A percentile compares a stretch with the other conserved stretches of the same genome.
These are phyloP conservation scores for Phylloscopus whistleri DNA, from an alignment of 2,113 vertebrate species.

Conservation along the genomic window DNA sequence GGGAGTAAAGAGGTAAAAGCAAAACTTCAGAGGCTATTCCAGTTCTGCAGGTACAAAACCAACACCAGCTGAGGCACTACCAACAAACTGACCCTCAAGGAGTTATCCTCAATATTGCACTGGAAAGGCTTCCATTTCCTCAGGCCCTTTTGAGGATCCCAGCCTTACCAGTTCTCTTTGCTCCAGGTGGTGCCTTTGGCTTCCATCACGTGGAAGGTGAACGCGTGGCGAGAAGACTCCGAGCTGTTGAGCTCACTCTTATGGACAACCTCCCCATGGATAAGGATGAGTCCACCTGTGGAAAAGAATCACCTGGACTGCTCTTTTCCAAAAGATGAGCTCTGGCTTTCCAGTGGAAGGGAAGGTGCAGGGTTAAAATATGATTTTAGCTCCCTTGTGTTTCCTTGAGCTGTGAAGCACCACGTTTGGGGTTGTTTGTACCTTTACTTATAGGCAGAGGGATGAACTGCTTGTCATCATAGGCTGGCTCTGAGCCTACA, in stretches of 20 bases:
- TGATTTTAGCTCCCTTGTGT: not conserved
- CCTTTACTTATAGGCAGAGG: conserved; percentile 85
- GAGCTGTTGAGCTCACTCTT: conserved; percentile 87
- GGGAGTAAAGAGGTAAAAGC: not conserved
- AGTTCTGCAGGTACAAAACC: not conserved
- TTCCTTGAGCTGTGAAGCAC: not conserved
- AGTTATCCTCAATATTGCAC: not conserved
- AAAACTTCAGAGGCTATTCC: not conserved
- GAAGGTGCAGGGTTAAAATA: not conserved
- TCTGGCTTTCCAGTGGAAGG: not conserved
- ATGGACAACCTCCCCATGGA: conserved; percentile 93
- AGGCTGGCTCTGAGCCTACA: conserved; percentile 75
- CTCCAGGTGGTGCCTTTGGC: conserved; percentile 84
- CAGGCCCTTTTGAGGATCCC: not conserved
- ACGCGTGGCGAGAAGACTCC: conserved; percentile 81
- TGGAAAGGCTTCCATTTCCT: not conserved
- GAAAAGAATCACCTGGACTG: not conserved
- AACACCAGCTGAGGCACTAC: not conserved
- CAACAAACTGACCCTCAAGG: not conserved
- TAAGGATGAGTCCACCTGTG: conserved; percentile 85
- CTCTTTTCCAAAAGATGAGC: not conserved
- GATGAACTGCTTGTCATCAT: conserved; percentile 77
- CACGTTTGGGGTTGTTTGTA: not conserved
- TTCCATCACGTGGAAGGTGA: conserved; percentile 95
- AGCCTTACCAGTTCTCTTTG: conserved; percentile 87